Percentiles rank a stretch among this genome's conserved stretches.
phyloP scores from a whole-genome alignment of 2,888 invertebrate species.

The Nysson spinosus region DNA sequence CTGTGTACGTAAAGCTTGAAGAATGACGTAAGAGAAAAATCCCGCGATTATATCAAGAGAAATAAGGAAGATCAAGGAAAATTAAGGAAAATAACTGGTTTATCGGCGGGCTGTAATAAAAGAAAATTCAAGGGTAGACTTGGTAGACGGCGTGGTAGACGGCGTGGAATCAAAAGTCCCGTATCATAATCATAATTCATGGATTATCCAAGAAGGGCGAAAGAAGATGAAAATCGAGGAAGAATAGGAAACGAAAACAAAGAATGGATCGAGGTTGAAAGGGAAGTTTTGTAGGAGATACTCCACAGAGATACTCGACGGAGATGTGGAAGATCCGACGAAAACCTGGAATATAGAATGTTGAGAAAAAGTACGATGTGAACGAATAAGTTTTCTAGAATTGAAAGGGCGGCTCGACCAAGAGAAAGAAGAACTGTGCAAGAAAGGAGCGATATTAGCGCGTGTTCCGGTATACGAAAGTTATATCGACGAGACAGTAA shows the following conservation, averaged over 20 bases:
- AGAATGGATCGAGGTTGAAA: conserved; percentile 14
- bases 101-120: too few species aligned
- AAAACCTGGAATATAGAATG: conserved; percentile 15
- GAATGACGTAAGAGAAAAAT: conserved; percentile 13
- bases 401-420: conserved; percentile 17
- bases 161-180: too few species aligned
- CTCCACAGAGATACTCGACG: conserved; percentile 18
- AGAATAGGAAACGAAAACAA: background rate
- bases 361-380: conserved; percentile 16
- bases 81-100: too few species aligned
- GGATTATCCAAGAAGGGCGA: conserved; percentile 4
- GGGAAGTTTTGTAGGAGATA: conserved; percentile 41
- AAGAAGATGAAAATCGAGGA: conserved; percentile 7
- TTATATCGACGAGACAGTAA: too few species aligned
- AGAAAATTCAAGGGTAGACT: too few species aligned
- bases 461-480: background rate
- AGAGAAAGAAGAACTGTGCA: background rate
- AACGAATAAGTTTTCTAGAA: conserved; percentile 48
- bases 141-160: too few species aligned
- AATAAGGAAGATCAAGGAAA: too few species aligned
- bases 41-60: background rate
- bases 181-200: conserved; percentile 20
- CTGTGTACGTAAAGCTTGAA: conserved; percentile 30
- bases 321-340: conserved; percentile 25
- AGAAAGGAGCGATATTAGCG: background rate